These are phyloP conservation scores for Macrotus californicus DNA, from an alignment of 2,113 vertebrate genomes.

Conservation along the genomic window DNA sequence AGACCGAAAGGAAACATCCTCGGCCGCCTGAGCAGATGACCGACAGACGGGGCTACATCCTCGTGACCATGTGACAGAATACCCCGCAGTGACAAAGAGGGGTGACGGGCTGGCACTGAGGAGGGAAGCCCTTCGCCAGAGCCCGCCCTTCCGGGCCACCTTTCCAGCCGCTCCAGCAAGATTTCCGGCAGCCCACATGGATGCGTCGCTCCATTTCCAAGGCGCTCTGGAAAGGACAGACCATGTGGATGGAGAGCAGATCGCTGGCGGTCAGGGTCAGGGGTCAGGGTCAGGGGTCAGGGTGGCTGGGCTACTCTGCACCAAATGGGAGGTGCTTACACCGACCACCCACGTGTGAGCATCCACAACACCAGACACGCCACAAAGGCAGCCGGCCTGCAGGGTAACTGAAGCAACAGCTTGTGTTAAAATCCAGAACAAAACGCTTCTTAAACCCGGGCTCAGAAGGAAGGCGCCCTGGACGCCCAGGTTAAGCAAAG, in stretches of 20 bases:
- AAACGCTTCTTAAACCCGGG: neutral
- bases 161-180: fast-evolving
- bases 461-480: fast-evolving
- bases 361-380: neutral
- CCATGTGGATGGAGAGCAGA: fast-evolving
- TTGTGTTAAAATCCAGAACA: neutral
- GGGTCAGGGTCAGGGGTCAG: too few relatives aligned
- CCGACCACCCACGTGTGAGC: fast-evolving
- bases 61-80: fast-evolving
- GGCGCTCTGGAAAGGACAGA: neutral
- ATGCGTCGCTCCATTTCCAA: fast-evolving
- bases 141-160: neutral
- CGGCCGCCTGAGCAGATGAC: fast-evolving
- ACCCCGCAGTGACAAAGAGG: fast-evolving
- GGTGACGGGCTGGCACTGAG: fast-evolving
- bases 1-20: too few relatives aligned
- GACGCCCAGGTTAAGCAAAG: neutral
- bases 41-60: fast-evolving
- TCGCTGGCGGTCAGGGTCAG: fast-evolving
- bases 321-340: fast-evolving
- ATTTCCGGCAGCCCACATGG: too few relatives aligned
- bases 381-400: neutral
- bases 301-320: too few relatives aligned
- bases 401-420: too few relatives aligned
- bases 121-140: neutral